Evolutionary conservation across 2,888 invertebrate genomes (phyloP).

Genomic region (Trachelus iudaicus): DNA sequence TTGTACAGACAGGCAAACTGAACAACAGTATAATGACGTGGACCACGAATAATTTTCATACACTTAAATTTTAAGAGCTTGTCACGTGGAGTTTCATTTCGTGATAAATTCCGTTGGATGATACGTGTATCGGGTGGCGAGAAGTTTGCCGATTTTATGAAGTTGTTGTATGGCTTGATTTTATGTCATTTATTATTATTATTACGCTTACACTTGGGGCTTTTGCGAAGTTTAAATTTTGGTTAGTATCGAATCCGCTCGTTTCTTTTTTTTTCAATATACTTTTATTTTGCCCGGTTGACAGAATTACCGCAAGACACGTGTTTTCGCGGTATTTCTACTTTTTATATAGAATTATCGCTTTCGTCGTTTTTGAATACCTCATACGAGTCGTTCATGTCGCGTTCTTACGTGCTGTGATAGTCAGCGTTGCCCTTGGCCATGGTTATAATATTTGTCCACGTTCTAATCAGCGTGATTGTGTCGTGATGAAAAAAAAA

Average conservation of each 20-base stretch:
- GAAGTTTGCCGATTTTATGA: background rate
- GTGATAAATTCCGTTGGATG: background rate
- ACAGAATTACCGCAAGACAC: background rate
- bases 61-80: background rate
- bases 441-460: background rate
- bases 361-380: background rate
- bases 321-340: background rate
- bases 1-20: constrained; percentile 8
- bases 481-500: background rate
- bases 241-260: background rate
- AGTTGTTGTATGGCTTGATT: background rate
- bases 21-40: background rate
- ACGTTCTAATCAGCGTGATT: background rate
- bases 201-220: background rate
- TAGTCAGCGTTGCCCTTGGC: background rate
- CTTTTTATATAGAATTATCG: background rate
- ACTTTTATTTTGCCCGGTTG: background rate
- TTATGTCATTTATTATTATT: background rate
- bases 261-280: background rate
- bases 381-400: background rate
- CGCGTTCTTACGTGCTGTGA: background rate
- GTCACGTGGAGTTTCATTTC: constrained; percentile 8
- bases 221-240: background rate
- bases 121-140: background rate
- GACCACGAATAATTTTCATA: constrained; percentile 28